These are phyloP conservation scores for Macrosiphum euphorbiae DNA, from an alignment of 2,888 invertebrate genomes.

Conservation along the genomic window DNA sequence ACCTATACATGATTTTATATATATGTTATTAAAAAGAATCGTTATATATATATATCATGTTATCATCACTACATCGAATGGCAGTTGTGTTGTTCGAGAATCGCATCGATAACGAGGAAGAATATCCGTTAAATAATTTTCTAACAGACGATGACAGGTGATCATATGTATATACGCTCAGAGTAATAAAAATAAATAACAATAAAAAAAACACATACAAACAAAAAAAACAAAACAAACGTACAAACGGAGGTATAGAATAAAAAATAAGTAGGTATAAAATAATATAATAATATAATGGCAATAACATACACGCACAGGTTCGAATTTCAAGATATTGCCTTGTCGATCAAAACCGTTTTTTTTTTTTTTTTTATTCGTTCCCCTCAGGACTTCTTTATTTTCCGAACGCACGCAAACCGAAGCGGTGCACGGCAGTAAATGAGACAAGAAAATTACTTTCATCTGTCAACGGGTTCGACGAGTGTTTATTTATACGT, in stretches of 20 bases:
- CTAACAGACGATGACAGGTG: constrained; percentile 53
- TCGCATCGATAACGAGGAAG: constrained; percentile 23
- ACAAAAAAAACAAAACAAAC: neutral
- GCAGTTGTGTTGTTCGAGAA: neutral
- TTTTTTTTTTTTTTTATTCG: neutral
- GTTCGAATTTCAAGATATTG: constrained; percentile 62
- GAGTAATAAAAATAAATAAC: constrained; percentile 42
- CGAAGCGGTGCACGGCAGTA: constrained; percentile 19
- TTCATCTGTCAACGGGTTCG: constrained; percentile 64
- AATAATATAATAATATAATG: constrained; percentile 25
- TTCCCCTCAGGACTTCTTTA: constrained; percentile 45
- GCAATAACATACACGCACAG: constrained; percentile 53
- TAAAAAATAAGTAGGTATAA: constrained; percentile 24
- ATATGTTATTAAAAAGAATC: neutral
- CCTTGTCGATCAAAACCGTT: constrained; percentile 62
- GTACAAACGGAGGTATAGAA: constrained; percentile 44
- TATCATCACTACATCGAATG: neutral
- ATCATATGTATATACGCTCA: constrained; percentile 26
- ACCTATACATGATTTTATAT: neutral
- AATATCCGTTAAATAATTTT: constrained; percentile 52
- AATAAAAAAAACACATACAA: constrained; percentile 36
- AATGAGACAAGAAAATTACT: constrained; percentile 61
- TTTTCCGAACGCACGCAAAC: constrained; percentile 61
- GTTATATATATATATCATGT: neutral
- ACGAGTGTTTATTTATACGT: neutral